phyloP scores from a whole-genome alignment of 2,113 vertebrate species.

The Lagopus leucura region DNA sequence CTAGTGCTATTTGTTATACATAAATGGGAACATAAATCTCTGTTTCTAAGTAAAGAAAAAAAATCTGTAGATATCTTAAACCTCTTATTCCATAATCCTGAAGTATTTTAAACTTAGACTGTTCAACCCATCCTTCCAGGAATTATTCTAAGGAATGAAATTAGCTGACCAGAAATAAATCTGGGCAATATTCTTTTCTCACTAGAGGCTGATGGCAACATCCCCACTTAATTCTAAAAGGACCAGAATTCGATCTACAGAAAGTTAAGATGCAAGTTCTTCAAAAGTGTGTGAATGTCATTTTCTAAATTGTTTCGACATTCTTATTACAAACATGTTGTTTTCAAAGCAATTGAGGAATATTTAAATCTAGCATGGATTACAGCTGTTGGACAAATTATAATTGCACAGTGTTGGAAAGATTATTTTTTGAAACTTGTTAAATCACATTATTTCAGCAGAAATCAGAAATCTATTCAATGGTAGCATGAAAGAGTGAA shows the following conservation, averaged over 20 bases:
- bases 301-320: background rate
- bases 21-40: background rate
- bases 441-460: background rate
- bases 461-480: background rate
- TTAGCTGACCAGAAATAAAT: background rate
- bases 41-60: background rate
- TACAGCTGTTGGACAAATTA: background rate
- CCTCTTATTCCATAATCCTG: background rate
- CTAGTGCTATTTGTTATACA: background rate
- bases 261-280: background rate
- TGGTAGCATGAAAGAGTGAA: background rate
- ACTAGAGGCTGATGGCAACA: constrained; percentile 9
- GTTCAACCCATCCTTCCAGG: background rate
- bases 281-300: background rate
- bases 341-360: background rate
- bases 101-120: background rate
- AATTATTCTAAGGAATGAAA: background rate
- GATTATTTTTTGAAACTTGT: background rate
- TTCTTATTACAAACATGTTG: background rate
- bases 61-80: background rate
- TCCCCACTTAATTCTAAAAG: background rate
- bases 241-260: background rate
- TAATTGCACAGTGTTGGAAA: background rate
- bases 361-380: background rate
- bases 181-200: background rate